Evolutionary conservation across 2,888 invertebrate species (phyloP).

Genomic region (Athrips mouffetella): DNA sequence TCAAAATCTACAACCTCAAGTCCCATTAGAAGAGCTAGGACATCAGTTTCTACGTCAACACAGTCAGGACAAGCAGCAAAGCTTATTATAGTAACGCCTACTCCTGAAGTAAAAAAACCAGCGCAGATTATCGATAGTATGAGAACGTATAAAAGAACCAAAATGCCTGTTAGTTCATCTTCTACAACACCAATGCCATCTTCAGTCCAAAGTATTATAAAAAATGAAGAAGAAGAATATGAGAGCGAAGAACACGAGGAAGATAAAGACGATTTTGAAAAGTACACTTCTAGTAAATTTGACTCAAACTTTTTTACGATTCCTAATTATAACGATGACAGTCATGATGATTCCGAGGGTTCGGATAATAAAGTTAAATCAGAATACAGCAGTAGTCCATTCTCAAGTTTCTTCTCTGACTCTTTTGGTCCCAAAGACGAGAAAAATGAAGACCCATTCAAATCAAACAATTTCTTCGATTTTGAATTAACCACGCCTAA

Average conservation of each 20-base stretch:
- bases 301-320: slow-evolving; percentile 72
- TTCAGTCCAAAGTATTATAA: slow-evolving; percentile 33
- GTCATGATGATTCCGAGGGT: slow-evolving; percentile 40
- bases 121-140: slow-evolving; percentile 62
- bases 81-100: slow-evolving; percentile 63
- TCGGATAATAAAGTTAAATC: slow-evolving; percentile 51
- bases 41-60: slow-evolving; percentile 33
- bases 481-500: slow-evolving; percentile 74
- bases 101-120: slow-evolving; percentile 60
- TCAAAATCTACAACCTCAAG: slow-evolving; percentile 51
- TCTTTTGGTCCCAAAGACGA: slow-evolving; percentile 44
- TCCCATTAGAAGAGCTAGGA: slow-evolving; percentile 36
- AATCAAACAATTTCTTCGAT: slow-evolving; percentile 57
- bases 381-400: slow-evolving; percentile 50
- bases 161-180: slow-evolving; percentile 38
- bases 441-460: slow-evolving; percentile 46
- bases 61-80: slow-evolving; percentile 42
- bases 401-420: slow-evolving; percentile 56
- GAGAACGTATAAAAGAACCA: slow-evolving; percentile 58
- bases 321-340: slow-evolving; percentile 62
- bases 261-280: slow-evolving; percentile 53
- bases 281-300: slow-evolving; percentile 72
- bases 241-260: slow-evolving; percentile 52
- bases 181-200: slow-evolving; percentile 29
- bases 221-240: slow-evolving; percentile 36